Conservation (phyloP, 2,888 invertebrate species). For the Noctuana brunneofusca region DNA sequence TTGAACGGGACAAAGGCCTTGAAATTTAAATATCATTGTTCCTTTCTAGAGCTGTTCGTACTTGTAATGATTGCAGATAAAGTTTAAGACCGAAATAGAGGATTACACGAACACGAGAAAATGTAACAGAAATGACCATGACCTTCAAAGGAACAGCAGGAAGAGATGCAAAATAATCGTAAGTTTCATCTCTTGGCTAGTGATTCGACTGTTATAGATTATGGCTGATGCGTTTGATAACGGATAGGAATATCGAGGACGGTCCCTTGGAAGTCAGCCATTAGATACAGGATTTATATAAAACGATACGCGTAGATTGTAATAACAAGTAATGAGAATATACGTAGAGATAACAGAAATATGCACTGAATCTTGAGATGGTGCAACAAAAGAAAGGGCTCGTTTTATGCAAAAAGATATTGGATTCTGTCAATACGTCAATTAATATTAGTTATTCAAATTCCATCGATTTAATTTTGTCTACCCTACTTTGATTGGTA, state of each 20-base stretch:
- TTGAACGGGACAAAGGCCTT: slow-evolving; percentile 42
- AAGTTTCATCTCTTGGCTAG: slow-evolving; percentile 32
- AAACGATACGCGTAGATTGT: slow-evolving; percentile 10
- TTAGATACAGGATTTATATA: slow-evolving; percentile 8
- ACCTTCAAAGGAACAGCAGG: slow-evolving; percentile 30
- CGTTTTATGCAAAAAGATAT: no score
- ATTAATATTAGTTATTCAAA: no score
- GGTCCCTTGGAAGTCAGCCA: slow-evolving; percentile 32
- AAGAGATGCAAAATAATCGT: slow-evolving; percentile 33
- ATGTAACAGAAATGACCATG: slow-evolving; percentile 26
- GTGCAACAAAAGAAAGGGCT: no score
- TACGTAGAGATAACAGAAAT: no score
- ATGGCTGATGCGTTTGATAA: slow-evolving; percentile 33
- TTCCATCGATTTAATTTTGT: no score
- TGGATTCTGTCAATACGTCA: no score
- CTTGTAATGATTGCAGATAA: slow-evolving; percentile 27
- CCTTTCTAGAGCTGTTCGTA: slow-evolving; percentile 39
- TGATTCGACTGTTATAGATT: slow-evolving; percentile 33
- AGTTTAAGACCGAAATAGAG: slow-evolving; percentile 29
- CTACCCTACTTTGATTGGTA: no score
- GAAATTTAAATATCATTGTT: slow-evolving; percentile 43
- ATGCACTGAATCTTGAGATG: no score
- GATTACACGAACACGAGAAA: slow-evolving; percentile 23
- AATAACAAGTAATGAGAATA: no score
- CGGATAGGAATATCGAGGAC: slow-evolving; percentile 31